Conservation (phyloP, 1,140 invertebrate species). For the Reticulitermes speratus region DNA sequence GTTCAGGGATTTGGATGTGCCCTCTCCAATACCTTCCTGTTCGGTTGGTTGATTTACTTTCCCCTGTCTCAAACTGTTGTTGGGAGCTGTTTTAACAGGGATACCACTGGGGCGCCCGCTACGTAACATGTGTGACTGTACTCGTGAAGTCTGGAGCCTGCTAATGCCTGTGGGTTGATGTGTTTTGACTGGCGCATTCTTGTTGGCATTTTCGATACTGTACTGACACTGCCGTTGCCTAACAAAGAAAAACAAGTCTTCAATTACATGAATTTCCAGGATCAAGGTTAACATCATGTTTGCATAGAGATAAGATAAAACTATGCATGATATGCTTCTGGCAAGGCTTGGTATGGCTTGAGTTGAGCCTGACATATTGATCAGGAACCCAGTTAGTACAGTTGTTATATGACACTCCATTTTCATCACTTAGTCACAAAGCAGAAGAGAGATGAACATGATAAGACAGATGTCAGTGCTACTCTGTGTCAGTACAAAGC, state of each 20-base stretch:
- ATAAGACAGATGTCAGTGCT: too few species aligned
- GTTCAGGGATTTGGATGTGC: background rate
- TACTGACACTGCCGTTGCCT: conserved; percentile 24
- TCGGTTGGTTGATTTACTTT: background rate
- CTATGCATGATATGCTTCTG: background rate
- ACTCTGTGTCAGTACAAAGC: too few species aligned
- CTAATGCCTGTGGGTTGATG: background rate
- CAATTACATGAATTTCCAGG: background rate
- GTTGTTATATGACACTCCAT: background rate
- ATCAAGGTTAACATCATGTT: background rate
- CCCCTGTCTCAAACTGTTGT: background rate
- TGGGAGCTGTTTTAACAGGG: conserved; percentile 25
- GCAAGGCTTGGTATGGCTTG: background rate
- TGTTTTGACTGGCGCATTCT: background rate
- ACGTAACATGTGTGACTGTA: background rate
- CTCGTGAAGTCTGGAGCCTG: background rate
- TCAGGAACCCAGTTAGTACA: background rate
- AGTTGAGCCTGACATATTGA: background rate
- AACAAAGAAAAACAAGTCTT: background rate
- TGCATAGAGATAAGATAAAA: background rate
- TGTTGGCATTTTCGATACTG: background rate
- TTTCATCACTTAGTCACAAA: too few species aligned
- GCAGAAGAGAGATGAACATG: too few species aligned
- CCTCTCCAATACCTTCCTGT: background rate
- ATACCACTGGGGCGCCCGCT: conserved; percentile 33